Base-by-base conservation (phyloP, 2,113 vertebrate genomes). In the Microtus oregoni region DNA sequence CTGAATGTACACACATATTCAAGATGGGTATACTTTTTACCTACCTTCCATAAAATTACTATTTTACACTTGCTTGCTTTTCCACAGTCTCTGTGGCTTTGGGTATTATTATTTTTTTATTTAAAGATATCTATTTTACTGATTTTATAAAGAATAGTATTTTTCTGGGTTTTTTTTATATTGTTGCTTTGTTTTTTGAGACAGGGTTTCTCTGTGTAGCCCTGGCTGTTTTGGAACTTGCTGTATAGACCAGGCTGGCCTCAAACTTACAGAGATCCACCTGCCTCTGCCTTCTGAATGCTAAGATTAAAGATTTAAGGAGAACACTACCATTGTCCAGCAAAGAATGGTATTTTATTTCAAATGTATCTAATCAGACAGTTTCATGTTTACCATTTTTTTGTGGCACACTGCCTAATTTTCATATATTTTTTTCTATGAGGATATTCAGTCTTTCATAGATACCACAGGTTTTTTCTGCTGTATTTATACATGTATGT, bases 21-120 rank as follows among this genome's bases (percentile, higher is more conserved):
- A 94, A 79, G 19, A 68, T 85, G 73, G 52, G 52, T 50, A 44
- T 24, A 92, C 22, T 72, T 93, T n/a, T 15, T 52, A 89, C 41
- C 55, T 44, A 17, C 30, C 44, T 13, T 79, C 55, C 35, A 95
- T 44, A 73, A 95, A 92, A 52, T 86, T 83, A 95, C 22, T 52
- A 12, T 35, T 82, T 89, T 63, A 82, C 41, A 85, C 44, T 61
- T 70, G n/a, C 7, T 50, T 79, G 30, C 9, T 81, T 88, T 28
- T 72, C 58, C n/a, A 35, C 52, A 41, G 35, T 86, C 30, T 89
- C 52, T 89, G 41, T 89, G 30, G 35, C 52, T 41, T 11, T n/a
- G 28, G 47, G 38, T 77, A 44, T 58, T 90, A 32, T 58, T 89
- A 82, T 55, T 89, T 95, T 47, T 47, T 47, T 47, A 47, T 47